A percentile compares a stretch with the other conserved stretches of the same genome.
These are phyloP conservation scores for Gavia stellata DNA, from an alignment of 2,113 vertebrate species.

Conservation along the genomic window DNA sequence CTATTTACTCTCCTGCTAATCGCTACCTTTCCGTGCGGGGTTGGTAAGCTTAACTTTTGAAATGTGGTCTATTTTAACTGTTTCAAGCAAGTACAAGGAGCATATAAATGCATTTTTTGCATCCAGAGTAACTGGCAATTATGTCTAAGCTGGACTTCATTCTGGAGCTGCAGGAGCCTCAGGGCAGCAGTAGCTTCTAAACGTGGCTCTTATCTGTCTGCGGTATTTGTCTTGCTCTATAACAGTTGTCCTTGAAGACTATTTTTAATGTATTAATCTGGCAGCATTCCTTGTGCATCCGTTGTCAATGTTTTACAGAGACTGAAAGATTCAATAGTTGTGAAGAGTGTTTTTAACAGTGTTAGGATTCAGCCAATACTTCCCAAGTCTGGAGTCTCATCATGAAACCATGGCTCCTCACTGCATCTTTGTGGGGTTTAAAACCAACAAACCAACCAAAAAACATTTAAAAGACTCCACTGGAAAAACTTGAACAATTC, in stretches of 20 bases:
- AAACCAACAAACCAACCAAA: background rate
- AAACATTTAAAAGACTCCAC: background rate
- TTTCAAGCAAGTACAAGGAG: background rate
- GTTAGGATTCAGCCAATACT: background rate
- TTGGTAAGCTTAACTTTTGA: background rate
- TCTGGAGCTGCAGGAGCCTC: background rate
- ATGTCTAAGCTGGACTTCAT: background rate
- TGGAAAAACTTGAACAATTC: background rate
- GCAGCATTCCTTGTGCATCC: background rate
- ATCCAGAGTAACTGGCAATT: background rate
- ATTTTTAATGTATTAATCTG: background rate
- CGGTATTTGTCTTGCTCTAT: background rate
- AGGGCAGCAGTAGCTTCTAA: background rate
- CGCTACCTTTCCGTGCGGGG: fast-evolving
- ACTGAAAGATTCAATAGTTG: background rate
- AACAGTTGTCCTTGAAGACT: background rate
- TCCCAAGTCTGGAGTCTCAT: background rate
- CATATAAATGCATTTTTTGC: background rate
- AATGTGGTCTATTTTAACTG: background rate
- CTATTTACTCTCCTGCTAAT: background rate
- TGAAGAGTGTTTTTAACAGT: background rate
- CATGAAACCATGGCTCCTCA: fast-evolving
- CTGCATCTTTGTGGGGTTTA: background rate
- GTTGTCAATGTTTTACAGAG: background rate
- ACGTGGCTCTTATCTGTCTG: background rate